Base-by-base conservation (phyloP, 2,888 invertebrate species). In the Eupithecia dodoneata region DNA sequence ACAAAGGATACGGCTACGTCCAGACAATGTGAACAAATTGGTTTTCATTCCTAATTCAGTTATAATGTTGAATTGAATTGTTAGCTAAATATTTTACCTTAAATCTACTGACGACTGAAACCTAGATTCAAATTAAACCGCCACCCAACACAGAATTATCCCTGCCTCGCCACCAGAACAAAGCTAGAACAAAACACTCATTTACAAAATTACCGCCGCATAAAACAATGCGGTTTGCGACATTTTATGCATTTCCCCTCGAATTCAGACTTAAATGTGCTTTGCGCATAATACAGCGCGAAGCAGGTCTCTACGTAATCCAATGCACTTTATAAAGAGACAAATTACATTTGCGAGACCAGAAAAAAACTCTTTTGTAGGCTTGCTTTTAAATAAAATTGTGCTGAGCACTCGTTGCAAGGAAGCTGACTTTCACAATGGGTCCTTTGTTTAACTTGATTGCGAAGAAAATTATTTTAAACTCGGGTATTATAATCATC, bases 151-250 rank as follows among this genome's bases (percentile, higher is more conserved):
- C 42, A 15, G 15, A 66, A 69, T 45, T 55, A 71, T 52, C 15
- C 49, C 52, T 71, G 55, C 47, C 47, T 18, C 55, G 18, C 55
- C 55, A 59, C 66, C 63, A 63, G 63, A 63, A 69, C 67, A 69
- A 47, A 70, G 70, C 70, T 2, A 30, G 70, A 70, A 70, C 70
- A 66, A 65, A 66, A 66, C 73, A 73, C 18, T 66, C 44, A 69
- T 59, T 72, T 72, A 71, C 30, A 69, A 70, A 77, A 77, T 72
- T 72, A 72, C 74, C 59, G 67, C 71, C 67, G 41, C 49, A 71
- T 75, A 70, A 79, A 79, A 63, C 71, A 74, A 73, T 69, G 79
- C 63, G 75, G 71, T 72, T 59, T 59, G 70, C 69, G 41, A 76
- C 75, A 70, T 77, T 74, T 67, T 72, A 72, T 65, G 65, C 66